Conservation (phyloP, 2,113 vertebrate genomes). For the Gavia stellata region DNA sequence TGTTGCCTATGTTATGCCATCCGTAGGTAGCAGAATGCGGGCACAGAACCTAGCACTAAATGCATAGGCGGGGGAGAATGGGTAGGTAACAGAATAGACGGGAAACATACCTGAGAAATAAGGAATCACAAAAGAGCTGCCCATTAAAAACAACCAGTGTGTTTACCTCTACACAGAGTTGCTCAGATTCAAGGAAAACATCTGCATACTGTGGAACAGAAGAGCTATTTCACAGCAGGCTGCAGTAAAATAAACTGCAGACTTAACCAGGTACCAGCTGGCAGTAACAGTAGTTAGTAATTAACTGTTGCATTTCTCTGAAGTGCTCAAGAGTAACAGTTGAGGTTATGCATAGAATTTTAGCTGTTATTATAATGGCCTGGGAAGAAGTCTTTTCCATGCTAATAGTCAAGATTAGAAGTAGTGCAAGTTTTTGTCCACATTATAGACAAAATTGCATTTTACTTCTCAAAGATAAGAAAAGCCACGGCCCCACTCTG, state of each 20-base stretch:
- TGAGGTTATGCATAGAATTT: neutral
- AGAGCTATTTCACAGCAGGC: neutral
- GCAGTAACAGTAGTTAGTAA: neutral
- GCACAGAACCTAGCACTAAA: neutral
- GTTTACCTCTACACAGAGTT: neutral
- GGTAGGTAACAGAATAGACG: neutral
- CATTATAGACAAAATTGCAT: neutral
- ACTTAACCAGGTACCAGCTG: neutral
- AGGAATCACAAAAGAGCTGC: neutral
- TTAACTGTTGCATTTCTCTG: constrained; percentile 26
- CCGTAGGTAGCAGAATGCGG: neutral
- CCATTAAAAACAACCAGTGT: neutral
- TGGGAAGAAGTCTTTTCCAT: neutral
- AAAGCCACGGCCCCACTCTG: neutral
- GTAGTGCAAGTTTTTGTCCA: neutral
- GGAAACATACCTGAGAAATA: neutral
- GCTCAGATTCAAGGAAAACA: neutral
- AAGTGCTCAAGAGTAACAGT: neutral
- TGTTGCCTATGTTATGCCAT: neutral
- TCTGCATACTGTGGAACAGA: neutral
- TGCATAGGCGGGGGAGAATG: neutral
- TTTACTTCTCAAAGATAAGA: neutral
- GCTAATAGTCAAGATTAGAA: neutral
- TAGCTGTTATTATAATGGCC: neutral
- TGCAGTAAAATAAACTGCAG: neutral